Evolutionary conservation across 1,140 invertebrate genomes (phyloP), one percentile per base, ranked within the genome.

Genomic region (Apis mellifera): DNA sequence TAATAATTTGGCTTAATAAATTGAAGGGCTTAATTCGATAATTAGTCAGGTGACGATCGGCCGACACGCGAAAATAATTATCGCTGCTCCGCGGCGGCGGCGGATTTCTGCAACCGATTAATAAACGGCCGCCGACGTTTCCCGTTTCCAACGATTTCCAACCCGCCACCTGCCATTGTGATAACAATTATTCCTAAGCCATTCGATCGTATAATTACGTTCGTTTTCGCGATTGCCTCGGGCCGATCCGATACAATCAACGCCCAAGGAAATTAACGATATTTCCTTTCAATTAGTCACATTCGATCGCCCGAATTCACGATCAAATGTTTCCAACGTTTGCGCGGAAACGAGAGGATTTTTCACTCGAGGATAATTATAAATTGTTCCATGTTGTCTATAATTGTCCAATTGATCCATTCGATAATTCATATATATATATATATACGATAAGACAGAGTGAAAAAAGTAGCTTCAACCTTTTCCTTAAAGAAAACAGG

Each of bases 1-100:
- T 71, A 60, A 54, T 76, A 71, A 80, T 82, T 76, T 42, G 55
- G 62, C 68, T 79, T 79, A 86, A 86, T 84, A 77, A 86, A 78
- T 83, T 62, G 76, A 55, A 55, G 50, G 68, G 52, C 84, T 76
- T 64, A 71, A 80, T 59, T 52, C 70, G 75, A 70, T 86, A 84
- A 87, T 86, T 87, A 83, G 69, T 62, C 71, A 68, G 32, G 54
- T 57, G 42, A 62, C 65, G 62, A 70, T 78, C 64, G 77, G 65
- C n/a, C 59, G 68, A 48, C 48, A 48, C 55, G 54, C 50, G 59
- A 82, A 86, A 86, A 86, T 86, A 86, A 78, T 82, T 78, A 59
- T 65, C 79, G 70, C 26, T 32, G 26, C 26, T 32, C 26, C 26
- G 26, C 26, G 26, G 26, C 23, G 64, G 32, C 50, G 59, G 21